These are phyloP conservation scores for Ciconia maguari DNA, from an alignment of 2,113 vertebrate species.

Conservation along the genomic window DNA sequence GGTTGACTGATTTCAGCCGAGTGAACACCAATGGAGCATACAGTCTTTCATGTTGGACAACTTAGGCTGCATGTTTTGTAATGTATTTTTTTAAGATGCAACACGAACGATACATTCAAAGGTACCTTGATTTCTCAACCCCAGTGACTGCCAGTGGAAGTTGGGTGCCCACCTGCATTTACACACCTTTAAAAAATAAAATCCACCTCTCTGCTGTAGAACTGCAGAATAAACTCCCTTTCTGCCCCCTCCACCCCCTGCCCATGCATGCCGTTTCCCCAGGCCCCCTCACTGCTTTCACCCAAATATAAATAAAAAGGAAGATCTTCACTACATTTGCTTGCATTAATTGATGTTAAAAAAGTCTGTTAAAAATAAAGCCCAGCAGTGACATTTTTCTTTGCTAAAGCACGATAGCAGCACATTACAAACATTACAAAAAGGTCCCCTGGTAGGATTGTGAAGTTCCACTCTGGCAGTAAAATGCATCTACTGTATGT, in stretches of 20 bases:
- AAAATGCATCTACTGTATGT: constrained; percentile 67
- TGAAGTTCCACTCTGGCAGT: constrained; percentile 74
- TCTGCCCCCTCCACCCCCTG: neutral
- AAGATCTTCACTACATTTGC: constrained; percentile 71
- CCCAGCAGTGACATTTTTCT: constrained; percentile 81
- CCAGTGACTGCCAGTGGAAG: neutral
- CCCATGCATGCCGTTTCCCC: neutral
- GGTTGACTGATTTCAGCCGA: neutral
- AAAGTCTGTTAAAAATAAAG: constrained; percentile 76
- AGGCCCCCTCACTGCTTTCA: constrained; percentile 5
- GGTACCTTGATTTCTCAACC: neutral
- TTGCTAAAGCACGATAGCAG: constrained; percentile 75
- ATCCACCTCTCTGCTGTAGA: neutral
- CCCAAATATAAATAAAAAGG: constrained; percentile 71
- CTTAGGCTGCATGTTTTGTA: neutral
- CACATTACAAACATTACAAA: constrained; percentile 76
- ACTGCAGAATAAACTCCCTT: neutral
- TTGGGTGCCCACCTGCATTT: neutral
- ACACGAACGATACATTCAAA: neutral
- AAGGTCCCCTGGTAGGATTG: constrained; percentile 71
- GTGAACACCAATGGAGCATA: neutral
- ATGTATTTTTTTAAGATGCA: neutral
- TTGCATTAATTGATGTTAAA: constrained; percentile 80
- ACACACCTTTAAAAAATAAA: neutral
- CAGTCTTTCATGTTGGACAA: neutral